Evolutionary conservation across 2,113 vertebrate genomes (phyloP).

Genomic region (Isichthys henryi): DNA sequence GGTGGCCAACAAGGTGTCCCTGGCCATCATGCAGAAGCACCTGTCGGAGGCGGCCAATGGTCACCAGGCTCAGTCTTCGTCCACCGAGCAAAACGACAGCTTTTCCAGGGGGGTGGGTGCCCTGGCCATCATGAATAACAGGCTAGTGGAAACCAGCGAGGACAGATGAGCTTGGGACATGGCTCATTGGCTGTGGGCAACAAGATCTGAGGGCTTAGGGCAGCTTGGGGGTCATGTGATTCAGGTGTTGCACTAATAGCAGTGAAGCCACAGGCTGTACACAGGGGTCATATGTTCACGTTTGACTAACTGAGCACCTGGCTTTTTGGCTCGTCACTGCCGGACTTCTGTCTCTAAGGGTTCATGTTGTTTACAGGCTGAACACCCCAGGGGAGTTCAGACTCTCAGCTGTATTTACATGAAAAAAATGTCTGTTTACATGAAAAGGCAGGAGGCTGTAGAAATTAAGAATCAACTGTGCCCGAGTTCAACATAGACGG

Average conservation of each 20-base stretch:
- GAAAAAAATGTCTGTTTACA: not conserved
- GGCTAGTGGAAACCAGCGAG: constrained; percentile 72
- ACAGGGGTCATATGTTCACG: not conserved
- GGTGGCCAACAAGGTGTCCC: constrained; percentile 66
- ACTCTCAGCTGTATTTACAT: not conserved
- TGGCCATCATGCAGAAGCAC: constrained; percentile 75
- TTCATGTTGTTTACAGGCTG: not conserved
- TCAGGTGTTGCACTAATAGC: not conserved
- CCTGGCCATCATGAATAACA: constrained; percentile 76
- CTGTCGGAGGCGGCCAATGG: constrained; percentile 68
- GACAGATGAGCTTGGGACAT: constrained; percentile 50
- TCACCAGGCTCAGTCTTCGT: constrained; percentile 45
- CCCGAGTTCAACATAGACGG: not conserved
- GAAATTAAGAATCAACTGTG: not conserved
- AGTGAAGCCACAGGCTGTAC: not conserved
- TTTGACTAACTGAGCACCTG: not conserved
- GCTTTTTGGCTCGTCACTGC: not conserved
- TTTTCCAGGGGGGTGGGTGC: constrained; percentile 74
- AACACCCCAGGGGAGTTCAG: not conserved
- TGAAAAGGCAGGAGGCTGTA: not conserved
- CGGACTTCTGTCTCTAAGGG: not conserved
- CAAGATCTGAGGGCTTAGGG: not conserved
- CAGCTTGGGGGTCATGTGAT: not conserved
- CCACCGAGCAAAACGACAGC: constrained; percentile 51
- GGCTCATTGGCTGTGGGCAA: not conserved